Conservation (phyloP, 2,888 invertebrate genomes). For the Brenthis daphne region DNA sequence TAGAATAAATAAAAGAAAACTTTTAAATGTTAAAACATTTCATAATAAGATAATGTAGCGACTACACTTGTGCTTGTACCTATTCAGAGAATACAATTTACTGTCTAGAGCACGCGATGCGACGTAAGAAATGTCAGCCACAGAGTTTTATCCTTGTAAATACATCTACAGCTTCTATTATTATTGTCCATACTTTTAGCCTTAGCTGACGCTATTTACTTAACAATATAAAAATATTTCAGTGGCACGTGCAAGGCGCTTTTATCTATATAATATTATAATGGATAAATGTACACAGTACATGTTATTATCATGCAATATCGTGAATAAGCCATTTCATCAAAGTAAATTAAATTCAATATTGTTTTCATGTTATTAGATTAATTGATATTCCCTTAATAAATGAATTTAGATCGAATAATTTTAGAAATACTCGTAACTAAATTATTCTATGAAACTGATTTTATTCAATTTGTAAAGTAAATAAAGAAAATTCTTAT, state of each 20-base stretch:
- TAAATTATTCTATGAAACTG: too few species aligned
- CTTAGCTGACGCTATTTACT: background rate
- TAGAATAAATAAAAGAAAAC: too few species aligned
- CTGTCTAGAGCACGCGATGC: slow-evolving; percentile 10
- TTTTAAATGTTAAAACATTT: too few species aligned
- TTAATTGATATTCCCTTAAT: background rate
- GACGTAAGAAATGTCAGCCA: slow-evolving; percentile 14
- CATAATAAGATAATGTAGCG: background rate
- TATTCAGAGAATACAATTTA: background rate
- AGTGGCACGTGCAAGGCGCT: background rate
- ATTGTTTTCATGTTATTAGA: background rate
- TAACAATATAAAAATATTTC: slow-evolving; percentile 15
- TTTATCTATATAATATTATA: background rate
- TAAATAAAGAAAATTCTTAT: too few species aligned
- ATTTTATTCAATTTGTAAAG: too few species aligned
- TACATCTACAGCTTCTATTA: background rate
- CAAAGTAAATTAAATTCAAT: background rate
- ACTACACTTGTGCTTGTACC: background rate
- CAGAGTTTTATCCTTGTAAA: background rate
- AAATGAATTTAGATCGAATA: background rate
- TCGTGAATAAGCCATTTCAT: background rate
- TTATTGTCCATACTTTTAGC: background rate
- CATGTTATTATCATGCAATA: slow-evolving; percentile 10
- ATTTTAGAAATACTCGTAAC: too few species aligned
- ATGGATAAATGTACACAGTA: background rate